A percentile compares a stretch with the other conserved stretches of the same genome.
phyloP scores from a whole-genome alignment of 2,797 vertebrate genomes.

The Potorous gilbertii region DNA sequence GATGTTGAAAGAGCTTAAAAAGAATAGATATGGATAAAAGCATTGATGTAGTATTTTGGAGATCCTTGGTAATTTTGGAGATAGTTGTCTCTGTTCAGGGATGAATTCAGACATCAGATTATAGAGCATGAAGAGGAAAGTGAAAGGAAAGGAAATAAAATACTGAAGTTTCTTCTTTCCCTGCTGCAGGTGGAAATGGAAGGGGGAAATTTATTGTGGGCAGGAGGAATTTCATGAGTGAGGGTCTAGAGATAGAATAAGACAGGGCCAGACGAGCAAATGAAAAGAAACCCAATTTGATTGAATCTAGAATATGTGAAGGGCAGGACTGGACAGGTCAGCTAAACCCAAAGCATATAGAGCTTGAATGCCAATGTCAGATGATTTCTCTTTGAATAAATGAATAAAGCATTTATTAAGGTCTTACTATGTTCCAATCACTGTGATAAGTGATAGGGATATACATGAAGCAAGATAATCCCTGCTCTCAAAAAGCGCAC shows the following conservation, averaged over 20 bases:
- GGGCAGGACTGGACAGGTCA: too few relatives aligned
- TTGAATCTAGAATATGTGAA: background rate
- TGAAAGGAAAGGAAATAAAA: background rate
- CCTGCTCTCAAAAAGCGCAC: background rate
- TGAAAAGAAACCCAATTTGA: background rate
- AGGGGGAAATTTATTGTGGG: background rate
- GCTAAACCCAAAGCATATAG: too few relatives aligned
- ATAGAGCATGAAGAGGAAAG: background rate
- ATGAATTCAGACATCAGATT: background rate
- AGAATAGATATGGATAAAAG: background rate
- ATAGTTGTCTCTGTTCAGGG: background rate
- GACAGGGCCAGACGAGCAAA: background rate
- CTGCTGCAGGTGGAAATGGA: background rate
- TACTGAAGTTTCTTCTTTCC: background rate
- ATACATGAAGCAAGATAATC: too few relatives aligned
- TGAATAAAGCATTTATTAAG: background rate
- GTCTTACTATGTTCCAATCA: background rate
- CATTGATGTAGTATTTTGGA: background rate
- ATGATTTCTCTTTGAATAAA: background rate
- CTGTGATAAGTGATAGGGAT: background rate
- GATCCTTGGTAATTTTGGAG: background rate
- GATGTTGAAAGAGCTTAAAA: background rate
- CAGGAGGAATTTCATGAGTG: background rate
- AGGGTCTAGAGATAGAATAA: background rate
- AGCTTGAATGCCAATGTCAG: background rate